Percentiles rank a stretch among this genome's conserved stretches.
Evolutionary conservation across 2,797 vertebrate species (phyloP).

Genomic region (Coreius guichenoti): DNA sequence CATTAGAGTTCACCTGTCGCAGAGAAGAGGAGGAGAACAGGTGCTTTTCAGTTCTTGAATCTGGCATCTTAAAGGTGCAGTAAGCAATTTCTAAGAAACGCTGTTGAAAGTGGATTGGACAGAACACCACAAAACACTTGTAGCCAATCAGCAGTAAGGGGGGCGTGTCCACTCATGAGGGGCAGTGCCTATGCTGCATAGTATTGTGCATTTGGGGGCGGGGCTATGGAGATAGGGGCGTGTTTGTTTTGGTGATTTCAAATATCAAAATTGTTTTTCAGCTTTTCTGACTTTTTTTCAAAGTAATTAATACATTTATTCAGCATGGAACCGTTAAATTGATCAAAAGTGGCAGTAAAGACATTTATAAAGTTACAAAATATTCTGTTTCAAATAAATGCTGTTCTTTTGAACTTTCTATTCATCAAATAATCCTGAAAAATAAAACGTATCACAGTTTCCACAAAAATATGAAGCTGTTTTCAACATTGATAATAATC

Average conservation of each 20-base stretch:
- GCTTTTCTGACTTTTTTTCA: too few species aligned
- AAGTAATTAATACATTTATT: too few species aligned
- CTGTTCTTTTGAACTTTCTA: too few species aligned
- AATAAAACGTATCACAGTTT: too few species aligned
- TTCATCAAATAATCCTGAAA: too few species aligned
- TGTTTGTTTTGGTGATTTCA: not conserved
- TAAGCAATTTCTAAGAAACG: not conserved
- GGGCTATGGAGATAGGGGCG: not conserved
- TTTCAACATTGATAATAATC: too few species aligned
- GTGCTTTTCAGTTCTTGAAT: not conserved
- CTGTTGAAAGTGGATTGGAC: not conserved
- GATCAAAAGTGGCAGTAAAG: too few species aligned
- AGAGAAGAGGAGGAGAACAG: slow-evolving; percentile 1
- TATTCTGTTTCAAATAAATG: too few species aligned
- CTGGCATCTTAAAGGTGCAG: not conserved
- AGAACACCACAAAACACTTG: not conserved
- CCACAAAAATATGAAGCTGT: too few species aligned
- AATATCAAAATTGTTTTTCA: too few species aligned
- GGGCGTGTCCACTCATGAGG: not conserved
- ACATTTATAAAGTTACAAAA: too few species aligned
- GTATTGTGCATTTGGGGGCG: not conserved
- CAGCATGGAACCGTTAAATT: too few species aligned
- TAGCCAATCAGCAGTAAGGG: not conserved
- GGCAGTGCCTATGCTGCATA: not conserved
- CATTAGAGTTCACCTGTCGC: slow-evolving; percentile 85